Base-by-base conservation (phyloP, 2,888 invertebrate species). In the Orthonevra nobilis region DNA sequence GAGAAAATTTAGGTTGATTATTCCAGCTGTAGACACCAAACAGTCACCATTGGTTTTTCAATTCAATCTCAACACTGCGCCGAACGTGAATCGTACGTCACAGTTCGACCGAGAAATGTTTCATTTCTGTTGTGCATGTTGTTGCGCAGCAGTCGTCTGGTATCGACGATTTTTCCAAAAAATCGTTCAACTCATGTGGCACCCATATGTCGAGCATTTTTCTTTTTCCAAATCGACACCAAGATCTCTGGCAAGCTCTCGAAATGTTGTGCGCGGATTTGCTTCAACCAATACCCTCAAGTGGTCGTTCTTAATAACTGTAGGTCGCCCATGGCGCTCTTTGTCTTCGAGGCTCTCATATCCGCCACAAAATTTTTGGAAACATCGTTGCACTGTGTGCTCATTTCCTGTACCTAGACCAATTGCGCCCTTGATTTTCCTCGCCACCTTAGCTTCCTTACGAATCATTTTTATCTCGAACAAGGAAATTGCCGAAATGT, bases 261-360 rank as follows among this genome's bases (percentile, higher is more conserved):
- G 30, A 30, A 30, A 1, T n/a, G 30, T 30, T 30, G 30, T 30
- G 30, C n/a, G 7, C n/a, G 30, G 9, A 3, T 30, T n/a, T 30
- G 30, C 2, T 7, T 30, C 5, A 30, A 9, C 30, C 30, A 30
- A 30, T n/a, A 3, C 30, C 1, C 10, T 32, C 7, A 32, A 32
- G 32, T 32, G 32, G 32, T 32, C 1, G 2, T 32, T 10, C n/a
- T 32, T 10, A 15, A 2, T 52, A 7, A 1, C 6, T 0, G 56
- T 36, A 23, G 56, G 32, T 14, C 52, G 28, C 3, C 34, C 26
- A 32, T 20, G 0, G 17, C 17, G 17, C 56, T 34, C 56, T n/a
- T 0, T 15, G 10, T n/a, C 23, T 56, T 56, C 38, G 36, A 56
- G 56, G 2, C 23, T 56, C 38, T 38, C 38, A 36, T 56, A 36